Evolutionary conservation across 2,797 vertebrate genomes (phyloP), one percentile per base, ranked within the genome.

Genomic region (Pantherophis vulpinus): DNA sequence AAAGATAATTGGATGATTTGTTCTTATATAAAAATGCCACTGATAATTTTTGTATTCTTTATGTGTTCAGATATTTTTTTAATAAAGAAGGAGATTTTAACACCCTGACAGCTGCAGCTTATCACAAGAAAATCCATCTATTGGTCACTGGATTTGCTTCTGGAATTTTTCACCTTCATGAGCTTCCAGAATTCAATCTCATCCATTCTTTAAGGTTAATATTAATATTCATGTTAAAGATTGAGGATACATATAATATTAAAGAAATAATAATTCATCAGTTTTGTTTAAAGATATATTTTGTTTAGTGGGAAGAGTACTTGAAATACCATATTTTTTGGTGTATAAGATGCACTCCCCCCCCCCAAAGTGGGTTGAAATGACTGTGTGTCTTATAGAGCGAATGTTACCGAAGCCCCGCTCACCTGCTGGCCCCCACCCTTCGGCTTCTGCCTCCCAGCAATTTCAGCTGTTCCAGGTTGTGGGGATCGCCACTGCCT

Each of bases 71-170:
- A 95, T 97, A 99, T 95, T 99, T 98, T 96, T 99, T 99, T 96
- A 99, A 99, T 95, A 99, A 99, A 92, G 99, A 99, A 89, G 98
- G 99, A 0, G 98, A 99, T 89, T 99, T 99, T 93, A 99, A 98
- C 95, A 98, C 97, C 60, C 94, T 99, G 95, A 99, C 99, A 0
- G 97, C 99, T 0, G 98, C 98, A 0, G 97, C 98, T 0, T 99
- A 97, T 95, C 99, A 99, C 97, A 99, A 98, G 95, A 98, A 97
- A 51, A 98, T 97, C 0, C 98, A 98, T 92, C 98, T 99, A 92
- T 97, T 99, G 95, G 99, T 99, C 92, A 99, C 99, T 0, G 99
- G 99, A 0, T 99, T 99, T 90, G 98, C 99, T n/a, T 99, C 99
- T 0, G 99, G 99, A 89, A 95, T 98, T n/a, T 99, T 99, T 96